Evolutionary conservation across 1,140 invertebrate genomes (phyloP).

Genomic region (Euura saliciscinereae): DNA sequence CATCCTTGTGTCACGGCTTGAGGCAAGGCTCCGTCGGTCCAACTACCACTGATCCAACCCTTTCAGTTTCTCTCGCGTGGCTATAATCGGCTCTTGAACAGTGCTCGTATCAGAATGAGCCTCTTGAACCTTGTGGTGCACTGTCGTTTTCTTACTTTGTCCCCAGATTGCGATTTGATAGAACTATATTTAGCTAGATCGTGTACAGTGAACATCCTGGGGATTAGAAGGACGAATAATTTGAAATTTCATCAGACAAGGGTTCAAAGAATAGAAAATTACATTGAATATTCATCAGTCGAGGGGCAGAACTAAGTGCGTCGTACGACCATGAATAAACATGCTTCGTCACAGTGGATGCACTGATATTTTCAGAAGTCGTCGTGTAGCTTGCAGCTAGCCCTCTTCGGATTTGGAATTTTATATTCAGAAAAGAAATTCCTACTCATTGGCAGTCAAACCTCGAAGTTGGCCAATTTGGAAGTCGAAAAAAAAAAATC

Average conservation of each 20-base stretch:
- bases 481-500: neutral
- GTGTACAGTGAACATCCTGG: neutral
- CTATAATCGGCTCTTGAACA: neutral
- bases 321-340: neutral
- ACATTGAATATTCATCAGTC: constrained; percentile 5
- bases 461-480: neutral
- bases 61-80: neutral
- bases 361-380: no score
- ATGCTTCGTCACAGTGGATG: no score
- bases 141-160: no score
- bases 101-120: no score
- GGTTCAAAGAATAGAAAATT: constrained; percentile 1
- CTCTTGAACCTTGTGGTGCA: no score
- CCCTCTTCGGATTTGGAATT: no score
- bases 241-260: neutral
- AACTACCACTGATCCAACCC: neutral
- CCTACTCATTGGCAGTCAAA: neutral
- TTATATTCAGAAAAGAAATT: no score
- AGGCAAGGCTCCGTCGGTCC: neutral
- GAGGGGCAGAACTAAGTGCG: neutral
- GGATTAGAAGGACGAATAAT: neutral
- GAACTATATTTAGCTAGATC: no score
- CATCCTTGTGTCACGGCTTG: neutral
- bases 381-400: no score
- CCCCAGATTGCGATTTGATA: no score